Conservation (phyloP, 2,113 vertebrate genomes). For the Triplophysa siluroides region DNA sequence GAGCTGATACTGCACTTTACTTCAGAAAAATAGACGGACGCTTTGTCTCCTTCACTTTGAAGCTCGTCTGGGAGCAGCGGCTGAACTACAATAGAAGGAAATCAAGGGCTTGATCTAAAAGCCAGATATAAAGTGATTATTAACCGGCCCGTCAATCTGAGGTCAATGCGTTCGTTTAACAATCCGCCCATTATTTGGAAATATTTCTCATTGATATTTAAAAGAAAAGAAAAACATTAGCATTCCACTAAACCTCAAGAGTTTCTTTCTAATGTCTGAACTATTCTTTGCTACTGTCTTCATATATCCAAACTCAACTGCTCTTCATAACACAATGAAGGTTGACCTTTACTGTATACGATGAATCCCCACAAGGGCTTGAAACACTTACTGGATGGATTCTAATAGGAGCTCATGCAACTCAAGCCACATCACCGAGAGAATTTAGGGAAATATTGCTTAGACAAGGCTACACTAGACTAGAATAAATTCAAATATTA, state of each 20-base stretch:
- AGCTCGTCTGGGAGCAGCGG: constrained; percentile 43
- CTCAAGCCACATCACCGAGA: no score
- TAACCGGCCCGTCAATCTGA: neutral
- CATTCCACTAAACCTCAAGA: neutral
- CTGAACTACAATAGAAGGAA: constrained; percentile 59
- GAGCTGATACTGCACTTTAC: constrained; percentile 74
- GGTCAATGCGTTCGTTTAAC: neutral
- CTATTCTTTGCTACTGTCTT: no score
- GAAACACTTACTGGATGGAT: no score
- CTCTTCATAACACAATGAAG: no score
- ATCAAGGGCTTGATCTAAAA: constrained; percentile 45
- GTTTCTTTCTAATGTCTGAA: neutral
- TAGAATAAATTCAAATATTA: no score
- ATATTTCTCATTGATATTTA: neutral
- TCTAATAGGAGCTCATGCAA: no score
- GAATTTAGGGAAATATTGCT: no score
- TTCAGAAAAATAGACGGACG: constrained; percentile 66
- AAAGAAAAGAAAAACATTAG: neutral
- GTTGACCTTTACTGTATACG: no score
- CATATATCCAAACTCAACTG: no score
- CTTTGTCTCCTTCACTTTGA: constrained; percentile 43
- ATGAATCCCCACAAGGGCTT: no score
- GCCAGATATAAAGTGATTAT: constrained; percentile 32
- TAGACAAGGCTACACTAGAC: no score
- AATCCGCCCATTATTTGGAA: neutral